Conservation (phyloP, 2,888 invertebrate genomes). For the Netelia melanura region DNA sequence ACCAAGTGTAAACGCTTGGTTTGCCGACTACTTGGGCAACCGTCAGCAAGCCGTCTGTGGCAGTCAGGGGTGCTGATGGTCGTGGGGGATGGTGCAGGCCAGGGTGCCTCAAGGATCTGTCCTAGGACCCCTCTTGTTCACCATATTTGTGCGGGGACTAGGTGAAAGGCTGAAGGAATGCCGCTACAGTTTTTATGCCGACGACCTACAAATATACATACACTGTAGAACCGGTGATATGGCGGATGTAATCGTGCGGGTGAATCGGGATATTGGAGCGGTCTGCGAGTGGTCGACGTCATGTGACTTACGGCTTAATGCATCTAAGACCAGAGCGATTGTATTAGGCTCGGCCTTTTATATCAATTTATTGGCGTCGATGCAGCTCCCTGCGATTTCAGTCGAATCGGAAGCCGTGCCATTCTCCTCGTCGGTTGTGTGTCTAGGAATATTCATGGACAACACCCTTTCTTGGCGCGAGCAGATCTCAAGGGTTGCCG, state of each 20-base stretch:
- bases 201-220: constrained; percentile 4
- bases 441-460: not conserved
- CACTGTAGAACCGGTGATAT: not conserved
- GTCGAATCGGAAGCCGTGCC: not conserved
- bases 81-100: not conserved
- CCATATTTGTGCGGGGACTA: too few species aligned
- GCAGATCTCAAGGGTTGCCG: not conserved
- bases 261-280: not conserved
- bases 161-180: not conserved
- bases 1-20: not conserved
- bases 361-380: too few species aligned
- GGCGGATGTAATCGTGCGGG: not conserved
- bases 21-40: not conserved
- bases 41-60: not conserved
- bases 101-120: not conserved
- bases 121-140: not conserved
- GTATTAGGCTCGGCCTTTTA: not conserved
- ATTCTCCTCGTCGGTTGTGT: not conserved
- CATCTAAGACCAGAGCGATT: not conserved
- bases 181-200: not conserved
- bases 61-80: not conserved
- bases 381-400: not conserved
- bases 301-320: not conserved
- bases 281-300: not conserved
- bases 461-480: not conserved